Evolutionary conservation across 2,113 vertebrate species (phyloP).

Genomic region (Manacus vitellinus): DNA sequence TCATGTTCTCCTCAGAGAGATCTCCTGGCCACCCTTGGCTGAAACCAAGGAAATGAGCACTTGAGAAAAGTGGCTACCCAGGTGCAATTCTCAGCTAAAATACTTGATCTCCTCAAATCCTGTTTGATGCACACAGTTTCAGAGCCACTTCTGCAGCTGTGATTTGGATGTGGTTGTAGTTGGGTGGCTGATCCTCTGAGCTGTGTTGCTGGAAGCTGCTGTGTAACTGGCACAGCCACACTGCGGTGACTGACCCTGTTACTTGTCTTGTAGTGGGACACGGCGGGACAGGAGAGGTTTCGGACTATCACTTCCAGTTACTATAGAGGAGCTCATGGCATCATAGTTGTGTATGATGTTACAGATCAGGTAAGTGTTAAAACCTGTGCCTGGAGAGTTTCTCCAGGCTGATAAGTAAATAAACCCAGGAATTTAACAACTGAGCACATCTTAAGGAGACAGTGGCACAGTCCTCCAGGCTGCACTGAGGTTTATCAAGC

Average conservation of each 20-base stretch:
- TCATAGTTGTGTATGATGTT: slow-evolving; percentile 97
- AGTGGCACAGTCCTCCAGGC: background rate
- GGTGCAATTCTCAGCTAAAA: background rate
- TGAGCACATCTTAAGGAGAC: background rate
- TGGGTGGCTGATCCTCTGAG: background rate
- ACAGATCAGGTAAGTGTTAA: slow-evolving; percentile 89
- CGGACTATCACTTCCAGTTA: slow-evolving; percentile 98
- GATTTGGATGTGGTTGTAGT: background rate
- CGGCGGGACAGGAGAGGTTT: slow-evolving; percentile 95
- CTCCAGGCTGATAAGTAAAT: background rate
- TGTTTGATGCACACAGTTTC: fast-evolving
- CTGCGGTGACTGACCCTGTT: background rate
- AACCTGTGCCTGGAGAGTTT: background rate
- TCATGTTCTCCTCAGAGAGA: background rate
- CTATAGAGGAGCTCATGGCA: slow-evolving; percentile 97
- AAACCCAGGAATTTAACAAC: background rate
- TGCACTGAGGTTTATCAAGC: background rate
- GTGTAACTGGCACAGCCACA: fast-evolving
- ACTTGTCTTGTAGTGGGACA: slow-evolving; percentile 88
- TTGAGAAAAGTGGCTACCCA: background rate
- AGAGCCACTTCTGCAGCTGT: background rate
- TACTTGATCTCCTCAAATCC: fast-evolving
- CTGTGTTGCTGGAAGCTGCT: background rate
- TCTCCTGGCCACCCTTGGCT: background rate
- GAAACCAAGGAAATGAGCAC: background rate